Conservation (phyloP, 35 echinoderm and acorn worm genomes). For the Patiria miniata region DNA sequence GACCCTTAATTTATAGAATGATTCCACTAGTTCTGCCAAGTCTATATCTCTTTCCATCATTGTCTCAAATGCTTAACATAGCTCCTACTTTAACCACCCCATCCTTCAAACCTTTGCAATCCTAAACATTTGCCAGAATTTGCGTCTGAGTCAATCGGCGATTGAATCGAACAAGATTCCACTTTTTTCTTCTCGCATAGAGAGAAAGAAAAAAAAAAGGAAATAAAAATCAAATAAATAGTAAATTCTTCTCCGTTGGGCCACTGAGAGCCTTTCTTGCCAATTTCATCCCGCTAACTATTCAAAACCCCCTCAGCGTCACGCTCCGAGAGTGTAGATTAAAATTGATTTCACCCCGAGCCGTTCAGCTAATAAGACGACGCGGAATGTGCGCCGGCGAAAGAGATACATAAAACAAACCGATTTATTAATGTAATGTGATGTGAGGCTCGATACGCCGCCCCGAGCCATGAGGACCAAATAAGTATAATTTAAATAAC, state of each 20-base stretch:
- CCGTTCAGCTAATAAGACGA: constrained; percentile 17
- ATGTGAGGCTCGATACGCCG: constrained; percentile 23
- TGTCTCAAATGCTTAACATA: too few species aligned
- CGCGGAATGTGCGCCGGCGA: constrained; percentile 6
- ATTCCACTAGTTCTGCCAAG: too few species aligned
- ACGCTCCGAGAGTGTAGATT: constrained; percentile 21
- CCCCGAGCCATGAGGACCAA: background rate
- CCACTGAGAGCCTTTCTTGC: constrained; percentile 8
- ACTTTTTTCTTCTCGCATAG: too few species aligned
- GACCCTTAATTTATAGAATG: too few species aligned
- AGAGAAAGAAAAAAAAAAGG: too few species aligned
- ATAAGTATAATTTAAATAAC: constrained; percentile 35
- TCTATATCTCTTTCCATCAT: too few species aligned
- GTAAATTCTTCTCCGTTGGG: background rate
- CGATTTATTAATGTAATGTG: constrained; percentile 34
- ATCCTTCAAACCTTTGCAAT: too few species aligned
- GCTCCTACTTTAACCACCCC: too few species aligned
- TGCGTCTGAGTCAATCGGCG: too few species aligned
- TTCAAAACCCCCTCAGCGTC: constrained; percentile 15
- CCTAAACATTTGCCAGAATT: too few species aligned
- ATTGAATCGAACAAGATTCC: too few species aligned
- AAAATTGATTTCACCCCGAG: constrained; percentile 26
- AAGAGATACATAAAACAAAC: constrained; percentile 29
- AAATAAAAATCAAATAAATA: too few species aligned
- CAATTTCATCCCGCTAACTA: constrained; percentile 12